Evolutionary conservation across 2,797 vertebrate species (phyloP).

Genomic region (Hemibagrus guttatus): DNA sequence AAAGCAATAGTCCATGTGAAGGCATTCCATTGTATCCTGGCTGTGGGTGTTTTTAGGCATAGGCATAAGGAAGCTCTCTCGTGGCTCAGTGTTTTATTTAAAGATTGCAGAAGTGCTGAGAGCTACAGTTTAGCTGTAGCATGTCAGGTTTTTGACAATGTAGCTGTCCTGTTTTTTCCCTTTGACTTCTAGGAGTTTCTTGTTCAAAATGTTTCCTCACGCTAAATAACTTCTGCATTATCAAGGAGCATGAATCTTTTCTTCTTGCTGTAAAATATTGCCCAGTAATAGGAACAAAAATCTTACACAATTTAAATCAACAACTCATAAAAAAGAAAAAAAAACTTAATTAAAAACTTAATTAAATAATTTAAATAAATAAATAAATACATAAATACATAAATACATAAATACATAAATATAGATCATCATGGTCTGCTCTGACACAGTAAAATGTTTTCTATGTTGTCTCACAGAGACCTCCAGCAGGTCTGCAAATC

Average conservation of each 20-base stretch:
- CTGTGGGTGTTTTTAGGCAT: neutral
- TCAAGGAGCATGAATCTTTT: neutral
- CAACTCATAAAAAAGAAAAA: no score
- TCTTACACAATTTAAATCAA: no score
- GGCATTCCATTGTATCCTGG: neutral
- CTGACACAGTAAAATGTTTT: neutral
- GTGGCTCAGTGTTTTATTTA: neutral
- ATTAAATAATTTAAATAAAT: no score
- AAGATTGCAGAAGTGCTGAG: neutral
- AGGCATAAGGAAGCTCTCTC: neutral
- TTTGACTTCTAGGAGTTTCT: neutral
- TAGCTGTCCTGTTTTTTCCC: neutral
- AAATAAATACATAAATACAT: no score
- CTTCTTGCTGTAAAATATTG: neutral
- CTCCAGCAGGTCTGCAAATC: neutral
- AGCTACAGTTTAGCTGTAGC: neutral
- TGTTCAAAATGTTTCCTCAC: neutral
- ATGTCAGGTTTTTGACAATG: neutral
- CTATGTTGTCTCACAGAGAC: neutral
- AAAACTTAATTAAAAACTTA: no score
- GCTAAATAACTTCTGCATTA: neutral
- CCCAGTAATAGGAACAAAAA: no score
- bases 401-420: no score
- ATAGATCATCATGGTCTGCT: neutral
- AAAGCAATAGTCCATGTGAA: neutral